Conservation (phyloP, 2,888 invertebrate genomes). For the Epinotia bilunana region DNA sequence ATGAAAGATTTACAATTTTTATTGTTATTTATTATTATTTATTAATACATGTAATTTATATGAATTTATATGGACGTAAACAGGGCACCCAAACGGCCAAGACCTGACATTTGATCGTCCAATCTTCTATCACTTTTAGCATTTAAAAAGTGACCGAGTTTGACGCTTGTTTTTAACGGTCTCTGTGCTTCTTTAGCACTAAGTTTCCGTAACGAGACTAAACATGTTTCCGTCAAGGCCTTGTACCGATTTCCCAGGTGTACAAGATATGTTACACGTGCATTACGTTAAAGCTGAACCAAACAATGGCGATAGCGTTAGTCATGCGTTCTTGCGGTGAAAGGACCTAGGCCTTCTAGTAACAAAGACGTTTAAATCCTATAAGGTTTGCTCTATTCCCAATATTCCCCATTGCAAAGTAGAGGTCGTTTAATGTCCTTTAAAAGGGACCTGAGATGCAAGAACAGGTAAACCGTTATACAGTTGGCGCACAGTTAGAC, state of each 20-base stretch:
- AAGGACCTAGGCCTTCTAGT: neutral
- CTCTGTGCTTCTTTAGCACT: neutral
- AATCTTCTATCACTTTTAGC: neutral
- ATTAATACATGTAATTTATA: neutral
- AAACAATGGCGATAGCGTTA: constrained; percentile 19
- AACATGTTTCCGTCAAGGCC: constrained; percentile 8
- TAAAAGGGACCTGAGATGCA: constrained; percentile 15
- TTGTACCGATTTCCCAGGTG: neutral
- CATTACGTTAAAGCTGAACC: constrained; percentile 10
- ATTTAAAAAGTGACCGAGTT: neutral
- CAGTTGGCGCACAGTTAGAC: constrained; percentile 22
- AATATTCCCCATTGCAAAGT: neutral
- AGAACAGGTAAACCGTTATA: constrained; percentile 32
- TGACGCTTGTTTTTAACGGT: neutral
- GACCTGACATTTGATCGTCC: neutral
- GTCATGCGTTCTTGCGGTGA: constrained; percentile 21
- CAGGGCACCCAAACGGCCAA: neutral
- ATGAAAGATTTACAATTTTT: neutral
- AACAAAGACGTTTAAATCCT: neutral
- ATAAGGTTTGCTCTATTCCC: neutral
- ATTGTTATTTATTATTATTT: neutral
- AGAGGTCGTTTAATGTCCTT: constrained; percentile 6
- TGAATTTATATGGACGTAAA: no score
- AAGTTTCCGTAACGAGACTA: neutral
- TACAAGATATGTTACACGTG: constrained; percentile 7